A percentile compares a stretch with the other conserved stretches of the same genome.
These are phyloP conservation scores for Brassicogethes aeneus DNA, from an alignment of 2,888 invertebrate genomes.

Conservation along the genomic window DNA sequence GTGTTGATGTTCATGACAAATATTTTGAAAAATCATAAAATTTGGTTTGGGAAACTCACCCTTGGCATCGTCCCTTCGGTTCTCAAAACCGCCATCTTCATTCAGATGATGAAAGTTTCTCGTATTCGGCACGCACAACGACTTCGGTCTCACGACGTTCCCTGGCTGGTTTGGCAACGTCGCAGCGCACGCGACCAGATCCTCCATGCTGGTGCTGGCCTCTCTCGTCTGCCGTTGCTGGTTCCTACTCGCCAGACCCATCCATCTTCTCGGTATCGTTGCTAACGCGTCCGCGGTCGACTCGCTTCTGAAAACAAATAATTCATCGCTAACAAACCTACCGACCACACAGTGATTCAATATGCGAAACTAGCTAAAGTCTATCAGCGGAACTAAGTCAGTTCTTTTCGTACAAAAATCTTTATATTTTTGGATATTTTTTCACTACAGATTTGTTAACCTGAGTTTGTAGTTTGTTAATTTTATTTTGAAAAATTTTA, in stretches of 20 bases:
- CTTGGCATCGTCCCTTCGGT: too few relatives aligned
- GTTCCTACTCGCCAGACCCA: conserved; percentile 22
- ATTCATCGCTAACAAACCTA: not conserved
- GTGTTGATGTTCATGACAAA: too few relatives aligned
- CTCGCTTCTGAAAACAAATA: conserved; percentile 20
- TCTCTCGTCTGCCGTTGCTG: conserved; percentile 38
- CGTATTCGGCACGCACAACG: conserved; percentile 33
- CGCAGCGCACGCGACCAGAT: conserved; percentile 39
- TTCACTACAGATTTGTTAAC: too few relatives aligned
- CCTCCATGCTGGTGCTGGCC: conserved; percentile 45
- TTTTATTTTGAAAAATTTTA: too few relatives aligned
- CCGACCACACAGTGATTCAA: too few relatives aligned
- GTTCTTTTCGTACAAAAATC: too few relatives aligned
- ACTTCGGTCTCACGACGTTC: conserved; percentile 43
- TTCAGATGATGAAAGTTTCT: conserved; percentile 9
- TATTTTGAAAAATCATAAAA: too few relatives aligned
- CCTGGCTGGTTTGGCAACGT: conserved; percentile 34
- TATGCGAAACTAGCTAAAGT: too few relatives aligned
- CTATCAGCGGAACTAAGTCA: too few relatives aligned
- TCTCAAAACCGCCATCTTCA: not conserved
- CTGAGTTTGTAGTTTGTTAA: too few relatives aligned
- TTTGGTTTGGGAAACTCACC: too few relatives aligned
- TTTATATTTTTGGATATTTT: too few relatives aligned
- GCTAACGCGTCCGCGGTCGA: conserved; percentile 22
- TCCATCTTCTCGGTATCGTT: conserved; percentile 34